Percentiles rank a stretch among this genome's conserved stretches.
phyloP scores from a whole-genome alignment of 2,888 invertebrate species.

The Archaeoteleia sp. region DNA sequence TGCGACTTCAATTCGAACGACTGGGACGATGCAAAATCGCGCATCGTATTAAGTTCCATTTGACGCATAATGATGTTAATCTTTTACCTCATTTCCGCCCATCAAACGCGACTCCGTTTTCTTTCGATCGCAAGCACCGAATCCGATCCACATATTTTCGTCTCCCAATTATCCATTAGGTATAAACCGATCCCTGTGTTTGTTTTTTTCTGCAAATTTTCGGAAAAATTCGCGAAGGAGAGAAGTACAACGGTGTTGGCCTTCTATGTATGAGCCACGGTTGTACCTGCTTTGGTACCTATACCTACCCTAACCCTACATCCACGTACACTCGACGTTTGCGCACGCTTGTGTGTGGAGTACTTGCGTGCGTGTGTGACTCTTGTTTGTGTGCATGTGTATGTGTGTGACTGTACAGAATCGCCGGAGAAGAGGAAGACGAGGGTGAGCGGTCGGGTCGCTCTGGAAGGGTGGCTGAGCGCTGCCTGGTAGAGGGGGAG shows the following conservation, averaged over 20 bases:
- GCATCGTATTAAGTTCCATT: conserved; percentile 42
- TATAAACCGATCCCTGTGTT: no score
- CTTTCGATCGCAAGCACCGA: no score
- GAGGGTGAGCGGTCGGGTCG: conserved; percentile 38
- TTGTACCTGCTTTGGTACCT: conserved; percentile 8
- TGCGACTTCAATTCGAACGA: conserved; percentile 37
- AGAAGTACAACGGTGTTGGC: no score
- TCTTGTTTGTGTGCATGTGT: no score
- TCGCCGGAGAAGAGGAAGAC: conserved; percentile 32
- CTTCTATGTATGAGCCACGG: conserved; percentile 15
- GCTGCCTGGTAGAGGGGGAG: conserved; percentile 50
- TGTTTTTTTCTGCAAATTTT: no score
- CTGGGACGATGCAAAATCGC: conserved; percentile 19
- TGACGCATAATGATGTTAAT: no score
- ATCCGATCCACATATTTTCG: no score
- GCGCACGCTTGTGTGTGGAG: neutral
- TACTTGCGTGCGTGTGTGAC: no score
- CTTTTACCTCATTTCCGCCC: no score
- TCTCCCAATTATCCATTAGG: no score
- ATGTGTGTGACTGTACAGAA: conserved; percentile 39
- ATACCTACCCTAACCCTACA: conserved; percentile 29
- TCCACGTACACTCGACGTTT: conserved; percentile 18
- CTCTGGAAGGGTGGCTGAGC: conserved; percentile 49
- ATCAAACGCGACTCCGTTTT: no score
- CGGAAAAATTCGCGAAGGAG: no score